Conservation (phyloP, 2,797 vertebrate genomes). For the Acridotheres tristis region DNA sequence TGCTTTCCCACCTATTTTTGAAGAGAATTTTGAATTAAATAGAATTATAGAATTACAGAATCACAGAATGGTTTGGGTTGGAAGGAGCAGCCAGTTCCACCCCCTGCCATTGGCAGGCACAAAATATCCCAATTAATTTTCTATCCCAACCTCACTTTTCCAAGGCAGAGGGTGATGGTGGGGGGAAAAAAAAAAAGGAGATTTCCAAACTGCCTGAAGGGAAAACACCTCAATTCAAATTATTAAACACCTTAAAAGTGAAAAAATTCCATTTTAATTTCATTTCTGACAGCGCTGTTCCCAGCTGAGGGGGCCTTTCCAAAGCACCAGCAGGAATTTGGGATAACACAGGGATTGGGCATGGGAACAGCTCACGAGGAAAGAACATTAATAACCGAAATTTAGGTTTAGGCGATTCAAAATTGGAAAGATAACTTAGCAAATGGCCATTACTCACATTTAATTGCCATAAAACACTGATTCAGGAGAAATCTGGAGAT, state of each 20-base stretch:
- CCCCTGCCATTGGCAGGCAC: neutral
- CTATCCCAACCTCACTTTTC: neutral
- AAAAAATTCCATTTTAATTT: neutral
- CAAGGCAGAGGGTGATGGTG: neutral
- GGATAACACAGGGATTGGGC: neutral
- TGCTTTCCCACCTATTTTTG: neutral
- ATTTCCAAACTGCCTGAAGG: accelerated
- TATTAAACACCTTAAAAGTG: neutral
- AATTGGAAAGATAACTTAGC: neutral
- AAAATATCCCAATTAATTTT: neutral
- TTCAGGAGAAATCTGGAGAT: neutral
- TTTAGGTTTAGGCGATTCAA: neutral
- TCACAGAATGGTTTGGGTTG: neutral
- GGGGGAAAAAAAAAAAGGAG: neutral
- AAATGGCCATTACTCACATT: neutral
- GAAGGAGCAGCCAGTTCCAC: neutral
- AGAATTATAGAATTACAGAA: neutral
- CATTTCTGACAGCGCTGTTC: neutral
- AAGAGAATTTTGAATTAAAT: neutral
- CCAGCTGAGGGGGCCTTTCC: neutral
- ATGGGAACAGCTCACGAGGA: neutral
- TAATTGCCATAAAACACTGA: neutral
- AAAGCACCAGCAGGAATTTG: neutral
- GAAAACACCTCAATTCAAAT: neutral
- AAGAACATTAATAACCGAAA: neutral